Base-by-base conservation (phyloP, 1,140 invertebrate genomes). In the Leptopilina boulardi region DNA sequence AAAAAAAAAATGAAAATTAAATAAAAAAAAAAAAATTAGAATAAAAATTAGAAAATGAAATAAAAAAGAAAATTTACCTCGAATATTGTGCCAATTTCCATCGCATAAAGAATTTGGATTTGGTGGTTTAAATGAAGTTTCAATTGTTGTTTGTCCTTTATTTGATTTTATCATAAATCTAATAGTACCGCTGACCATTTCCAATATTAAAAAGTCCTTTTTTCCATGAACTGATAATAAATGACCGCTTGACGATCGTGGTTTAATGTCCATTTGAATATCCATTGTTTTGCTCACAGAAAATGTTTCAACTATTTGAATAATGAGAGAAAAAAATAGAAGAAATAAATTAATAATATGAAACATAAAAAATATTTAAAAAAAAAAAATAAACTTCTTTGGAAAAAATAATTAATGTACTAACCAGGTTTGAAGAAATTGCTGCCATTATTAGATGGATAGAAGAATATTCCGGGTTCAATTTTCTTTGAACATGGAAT, bases 391-490 rank as follows among this genome's bases (percentile, higher is more conserved):
- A 44, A 51, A 15, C 5, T 51, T 18, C 4, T 18, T 6, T 6
- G 0, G 18, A 0, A n/a, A 51, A 13, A 42, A 15, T 11, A 42
- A 73, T 78, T 47, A 19, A 71, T 75, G 38, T 77, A 89, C 92
- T 92, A 91, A 96, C 94, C 82, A 70, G 93, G 87, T 87, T 91
- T 92, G 51, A 95, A 92, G 80, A 94, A 93, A 79, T 91, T 91
- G 75, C 86, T 90, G 5, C 95, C 95, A 72, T 95, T 74, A 93
- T 91, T 18, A 94, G 59, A 66, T 34, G 59, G 93, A 70, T 94
- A 94, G 91, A 99, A 98, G 93, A 96, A 99, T 0, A 96, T 92
- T 26, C 98, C 98, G n/a, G 92, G 90, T 89, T 99, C 98, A 0
- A 96, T 93, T 73, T 95, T 93, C 71, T 95, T 94, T 0, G 95